phyloP scores from a whole-genome alignment of 2,113 vertebrate genomes.

The Rattus rattus region DNA sequence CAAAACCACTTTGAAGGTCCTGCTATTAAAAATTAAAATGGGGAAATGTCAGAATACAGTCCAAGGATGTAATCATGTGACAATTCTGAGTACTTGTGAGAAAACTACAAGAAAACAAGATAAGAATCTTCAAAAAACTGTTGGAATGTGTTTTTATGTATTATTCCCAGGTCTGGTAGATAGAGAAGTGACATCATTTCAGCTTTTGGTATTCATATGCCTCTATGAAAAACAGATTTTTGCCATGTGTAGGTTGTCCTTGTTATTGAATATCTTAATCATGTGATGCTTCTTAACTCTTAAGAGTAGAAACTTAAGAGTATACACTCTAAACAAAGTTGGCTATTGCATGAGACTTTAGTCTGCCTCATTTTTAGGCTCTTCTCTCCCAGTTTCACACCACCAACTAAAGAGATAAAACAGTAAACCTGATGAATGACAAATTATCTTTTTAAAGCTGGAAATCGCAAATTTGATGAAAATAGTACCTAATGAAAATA shows the following conservation, averaged over 20 bases:
- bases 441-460: slow-evolving; percentile 11
- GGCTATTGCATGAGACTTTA: neutral
- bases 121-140: neutral
- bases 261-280: neutral
- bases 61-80: neutral
- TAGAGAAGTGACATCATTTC: neutral
- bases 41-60: neutral
- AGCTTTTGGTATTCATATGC: neutral
- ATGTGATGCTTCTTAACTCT: neutral
- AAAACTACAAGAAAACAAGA: neutral
- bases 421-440: neutral
- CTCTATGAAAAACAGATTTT: neutral
- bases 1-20: neutral
- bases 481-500: slow-evolving; percentile 38
- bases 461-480: slow-evolving; percentile 41
- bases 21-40: neutral
- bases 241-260: neutral
- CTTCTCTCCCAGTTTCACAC: neutral
- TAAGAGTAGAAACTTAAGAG: neutral
- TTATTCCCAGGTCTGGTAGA: neutral
- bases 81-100: neutral
- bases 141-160: neutral
- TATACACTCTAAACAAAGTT: neutral
- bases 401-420: neutral
- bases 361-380: neutral